Base-by-base conservation (phyloP, 2,113 vertebrate species). In the Apaloderma vittatum region DNA sequence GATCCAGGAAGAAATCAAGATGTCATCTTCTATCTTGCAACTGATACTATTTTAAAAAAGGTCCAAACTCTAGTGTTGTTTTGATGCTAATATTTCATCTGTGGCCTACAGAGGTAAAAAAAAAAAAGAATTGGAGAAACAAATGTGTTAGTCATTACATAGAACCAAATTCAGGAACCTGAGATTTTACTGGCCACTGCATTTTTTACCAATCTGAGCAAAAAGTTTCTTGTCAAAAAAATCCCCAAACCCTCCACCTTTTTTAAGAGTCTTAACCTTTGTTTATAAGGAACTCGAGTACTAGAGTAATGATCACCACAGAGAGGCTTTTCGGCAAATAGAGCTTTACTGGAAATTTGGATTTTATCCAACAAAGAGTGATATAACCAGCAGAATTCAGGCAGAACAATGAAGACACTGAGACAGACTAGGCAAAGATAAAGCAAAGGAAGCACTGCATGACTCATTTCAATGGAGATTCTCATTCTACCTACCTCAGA, bases 401-500 rank as follows among this genome's bases (percentile, higher is more conserved):
- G 19, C 18, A 66, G 51, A 95, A 86, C 22, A 40, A 78, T 61
- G 66, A 85, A 82, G 66, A 72, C 23, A 22, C 29, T 48, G 63
- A 63, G 32, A 62, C 4, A 73, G 45, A 58, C 8, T 6, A 23
- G 15, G 15, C 24, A 91, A 92, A 79, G 36, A 73, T 43, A 30
- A 96, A 88, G 76, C 21, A 72, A n/a, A 80, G 82, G 91, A 94
- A 94, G 71, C 3, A 81, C 51, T 0, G 2, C 52, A 76, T 81
- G 45, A 80, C 51, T 93, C 10, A 81, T 77, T 94, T 92, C 75
- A 72, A 51, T 11, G 2, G 36, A 36, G 49, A 86, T 80, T 83
- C 63, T 84, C 52, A 46, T 77, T 88, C 72, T 86, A 81, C 57
- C 65, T 93, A 48, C 83, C 71, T 86, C 79, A 52, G 68, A 75